Base-by-base conservation (phyloP, 2,888 invertebrate genomes). In the Apamea crenata region DNA sequence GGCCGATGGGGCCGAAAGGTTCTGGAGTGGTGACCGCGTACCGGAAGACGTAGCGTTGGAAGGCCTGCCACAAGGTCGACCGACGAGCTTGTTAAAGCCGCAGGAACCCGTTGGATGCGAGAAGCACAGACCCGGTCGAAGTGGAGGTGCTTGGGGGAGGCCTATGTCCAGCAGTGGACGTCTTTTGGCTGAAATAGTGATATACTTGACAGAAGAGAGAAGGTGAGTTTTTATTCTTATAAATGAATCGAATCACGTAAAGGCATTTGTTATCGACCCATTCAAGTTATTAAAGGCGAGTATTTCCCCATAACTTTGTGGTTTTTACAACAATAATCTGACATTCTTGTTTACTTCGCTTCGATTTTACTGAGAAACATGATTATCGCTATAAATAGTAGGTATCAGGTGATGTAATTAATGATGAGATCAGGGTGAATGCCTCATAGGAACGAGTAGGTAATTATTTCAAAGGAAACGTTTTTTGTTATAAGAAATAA, bases 331-430 rank as follows among this genome's bases (percentile, higher is more conserved):
- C 29, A 74, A 75, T 56, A 63, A 72, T 70, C 56, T 53, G 7
- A 77, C 63, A 81, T 84, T 78, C 78, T 87, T 87, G 85, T 85
- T 87, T 75, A 85, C 32, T 69, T 25, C 79, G 71, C 56, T 36
- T 78, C 66, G 69, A 82, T 84, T 76, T 89, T 89, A 88, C 87
- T 84, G 14, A 80, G 90, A 88, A 89, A 80, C 73, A 63, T 75
- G 65, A 44, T 85, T 14, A 75, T 78, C 7, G 21, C 36, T 7
- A 61, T 80, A 40, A 40, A 25, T 36, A 16, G 44, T 81, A 74
- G 73, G 79, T 76, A 82, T 77, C 69, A 74, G 75, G 73, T 76
- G 69, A 25, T 21, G 72, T 78, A 80, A 81, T 82, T 80, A 78
- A n/a, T 36, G 50, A 84, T 88, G 79, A 81, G 72, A 70, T 81